A percentile compares a stretch with the other conserved stretches of the same genome.
Evolutionary conservation across 1,140 invertebrate genomes (phyloP).

Genomic region (Heliconius himera): DNA sequence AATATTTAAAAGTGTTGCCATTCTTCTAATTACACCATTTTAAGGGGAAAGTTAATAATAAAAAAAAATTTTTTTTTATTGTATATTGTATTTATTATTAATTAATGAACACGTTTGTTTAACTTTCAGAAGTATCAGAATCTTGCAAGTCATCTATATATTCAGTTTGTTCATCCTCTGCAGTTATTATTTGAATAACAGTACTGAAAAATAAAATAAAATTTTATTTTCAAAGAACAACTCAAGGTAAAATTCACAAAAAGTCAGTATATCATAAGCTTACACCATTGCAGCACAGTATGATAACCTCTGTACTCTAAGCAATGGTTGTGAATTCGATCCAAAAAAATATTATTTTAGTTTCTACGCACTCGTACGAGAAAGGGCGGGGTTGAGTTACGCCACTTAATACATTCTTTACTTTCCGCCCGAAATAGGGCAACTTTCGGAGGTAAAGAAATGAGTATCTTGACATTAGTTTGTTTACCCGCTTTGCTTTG

Average conservation of each 20-base stretch:
- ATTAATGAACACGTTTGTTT: conserved; percentile 11
- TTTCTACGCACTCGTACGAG: too few species aligned
- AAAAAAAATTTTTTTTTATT: neutral
- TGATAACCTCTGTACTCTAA: too few species aligned
- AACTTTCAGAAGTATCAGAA: conserved; percentile 50
- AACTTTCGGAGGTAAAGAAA: too few species aligned
- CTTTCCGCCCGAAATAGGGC: too few species aligned
- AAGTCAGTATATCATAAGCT: too few species aligned
- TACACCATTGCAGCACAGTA: too few species aligned
- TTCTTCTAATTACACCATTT: neutral
- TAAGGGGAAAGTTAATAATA: neutral
- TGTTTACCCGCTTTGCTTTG: too few species aligned
- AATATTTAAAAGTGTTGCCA: neutral
- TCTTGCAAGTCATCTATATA: conserved; percentile 52
- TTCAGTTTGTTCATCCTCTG: conserved; percentile 66
- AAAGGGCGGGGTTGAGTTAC: too few species aligned
- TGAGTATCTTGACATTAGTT: too few species aligned
- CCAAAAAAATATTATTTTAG: too few species aligned
- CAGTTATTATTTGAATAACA: conserved; percentile 67
- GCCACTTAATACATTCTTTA: too few species aligned
- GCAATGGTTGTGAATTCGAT: too few species aligned
- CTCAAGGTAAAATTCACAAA: neutral
- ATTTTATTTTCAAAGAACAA: neutral
- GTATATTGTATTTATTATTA: conserved; percentile 3
- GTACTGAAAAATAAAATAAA: conserved; percentile 58